Base-by-base conservation (phyloP, 2,113 vertebrate genomes). In the Rhinopomastus cyanomelas region DNA sequence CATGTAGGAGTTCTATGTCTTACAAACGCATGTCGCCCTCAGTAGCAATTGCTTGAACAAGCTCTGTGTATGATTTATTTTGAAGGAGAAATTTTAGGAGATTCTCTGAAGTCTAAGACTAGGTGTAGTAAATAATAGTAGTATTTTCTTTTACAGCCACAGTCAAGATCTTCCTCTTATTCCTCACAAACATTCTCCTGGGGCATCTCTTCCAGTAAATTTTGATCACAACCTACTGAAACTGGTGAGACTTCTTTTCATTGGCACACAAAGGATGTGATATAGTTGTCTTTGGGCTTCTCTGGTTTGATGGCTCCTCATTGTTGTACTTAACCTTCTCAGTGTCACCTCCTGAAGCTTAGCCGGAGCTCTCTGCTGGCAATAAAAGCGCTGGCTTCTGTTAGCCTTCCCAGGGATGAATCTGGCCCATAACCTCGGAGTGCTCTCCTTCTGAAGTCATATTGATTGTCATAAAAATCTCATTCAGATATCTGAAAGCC, bases 61-160 rank as follows among this genome's bases (percentile, higher is more conserved):
- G 30, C 0, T 0, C 25, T 79, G 19, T 1, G 0, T 26, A 46
- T 26, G 22, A 46, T 51, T 88, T 59, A 25, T 64, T 89, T 73
- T 73, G 49, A 37, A 59, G 0, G 2, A n/a, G 30, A 76, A 55
- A 39, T 55, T 79, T 32, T 36, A 60, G 49, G 32, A 67, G 8
- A 61, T 49, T 61, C 49, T 57, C 2, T 36, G 23, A 56, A 72
- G 83, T 46, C 27, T 44, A 80, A 65, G 37, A 36, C 23, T 13
- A 67, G 8, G 2, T 44, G 3, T 48, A 76, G 22, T 53, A 79
- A 87, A 52, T 55, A 77, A 30, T 18, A 76, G 6, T 32, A 68
- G 6, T 32, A 51, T 56, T 76, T 69, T 3, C n/a, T 77, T 85
- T 78, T 64, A 62, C 22, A 48, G 11, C 6, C n/a, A 29, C 7